A percentile compares a stretch with the other conserved stretches of the same genome.
phyloP scores from a whole-genome alignment of 1,140 invertebrate genomes.

The Drosophila sp. region DNA sequence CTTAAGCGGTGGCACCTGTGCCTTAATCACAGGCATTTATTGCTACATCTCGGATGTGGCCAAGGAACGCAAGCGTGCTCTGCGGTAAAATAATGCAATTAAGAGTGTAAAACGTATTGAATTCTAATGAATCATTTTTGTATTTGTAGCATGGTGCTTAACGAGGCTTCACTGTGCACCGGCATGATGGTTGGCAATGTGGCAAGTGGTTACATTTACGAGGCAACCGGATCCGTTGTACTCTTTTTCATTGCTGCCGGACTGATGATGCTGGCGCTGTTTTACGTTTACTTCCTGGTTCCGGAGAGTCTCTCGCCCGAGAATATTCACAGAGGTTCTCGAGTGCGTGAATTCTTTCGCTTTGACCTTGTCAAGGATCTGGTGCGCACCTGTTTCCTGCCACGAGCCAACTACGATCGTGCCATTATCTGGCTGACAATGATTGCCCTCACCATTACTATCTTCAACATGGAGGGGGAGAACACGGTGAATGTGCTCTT shows the following conservation, averaged over 20 bases:
- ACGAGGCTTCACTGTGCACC: conserved; percentile 86
- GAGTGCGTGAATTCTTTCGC: conserved; percentile 86
- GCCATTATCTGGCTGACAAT: conserved; percentile 88
- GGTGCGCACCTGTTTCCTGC: conserved; percentile 86
- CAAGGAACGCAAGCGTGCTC: conserved; percentile 85
- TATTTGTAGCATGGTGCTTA: conserved; percentile 86
- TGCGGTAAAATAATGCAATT: conserved; percentile 60
- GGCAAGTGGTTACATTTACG: conserved; percentile 84
- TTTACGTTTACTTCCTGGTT: conserved; percentile 77
- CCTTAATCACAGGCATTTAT: conserved; percentile 87
- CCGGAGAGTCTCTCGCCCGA: conserved; percentile 71
- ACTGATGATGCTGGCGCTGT: conserved; percentile 63
- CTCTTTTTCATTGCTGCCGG: conserved; percentile 59
- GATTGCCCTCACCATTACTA: conserved; percentile 85
- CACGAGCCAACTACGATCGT: conserved; percentile 86
- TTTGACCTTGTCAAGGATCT: conserved; percentile 87
- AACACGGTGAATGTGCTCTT: conserved; percentile 87
- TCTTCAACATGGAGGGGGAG: conserved; percentile 86
- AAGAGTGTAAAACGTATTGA: too few relatives aligned
- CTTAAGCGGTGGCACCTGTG: conserved; percentile 87
- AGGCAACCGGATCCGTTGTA: conserved; percentile 55
- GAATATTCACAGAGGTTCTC: conserved; percentile 68
- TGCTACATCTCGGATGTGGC: conserved; percentile 89
- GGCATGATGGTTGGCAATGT: conserved; percentile 87
- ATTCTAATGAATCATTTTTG: background rate